Evolutionary conservation across 2,888 invertebrate genomes (phyloP).

Genomic region (Drosophila prostipennis): DNA sequence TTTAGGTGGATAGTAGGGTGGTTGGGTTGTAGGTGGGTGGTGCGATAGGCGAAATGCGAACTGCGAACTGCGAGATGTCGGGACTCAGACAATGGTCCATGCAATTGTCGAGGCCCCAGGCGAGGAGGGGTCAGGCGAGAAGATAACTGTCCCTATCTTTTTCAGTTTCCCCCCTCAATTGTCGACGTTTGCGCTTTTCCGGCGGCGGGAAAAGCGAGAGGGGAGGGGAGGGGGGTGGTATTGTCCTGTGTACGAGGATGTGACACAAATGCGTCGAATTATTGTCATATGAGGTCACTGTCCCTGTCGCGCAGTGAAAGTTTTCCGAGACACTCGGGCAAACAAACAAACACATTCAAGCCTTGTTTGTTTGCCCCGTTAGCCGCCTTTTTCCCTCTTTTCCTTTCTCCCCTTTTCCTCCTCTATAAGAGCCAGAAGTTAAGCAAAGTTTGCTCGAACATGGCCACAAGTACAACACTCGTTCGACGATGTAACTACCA

Average conservation of each 20-base stretch:
- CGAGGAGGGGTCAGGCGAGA: conserved; percentile 36
- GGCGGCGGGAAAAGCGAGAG: conserved; percentile 6
- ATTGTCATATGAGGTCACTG: conserved; percentile 79
- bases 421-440: conserved; percentile 51
- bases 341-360: conserved; percentile 30
- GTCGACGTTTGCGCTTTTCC: conserved; percentile 77
- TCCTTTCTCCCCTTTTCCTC: too few relatives aligned
- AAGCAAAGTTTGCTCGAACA: conserved; percentile 62
- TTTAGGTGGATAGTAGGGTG: not conserved
- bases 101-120: conserved; percentile 64
- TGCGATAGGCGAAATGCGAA: conserved; percentile 16
- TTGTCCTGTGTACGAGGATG: conserved; percentile 21
- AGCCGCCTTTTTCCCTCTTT: not conserved
- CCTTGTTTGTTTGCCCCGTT: conserved; percentile 42
- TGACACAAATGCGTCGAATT: conserved; percentile 80
- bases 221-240: not conserved
- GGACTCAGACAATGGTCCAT: conserved; percentile 39
- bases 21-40: conserved; percentile 3
- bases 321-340: conserved; percentile 47
- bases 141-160: conserved; percentile 34
- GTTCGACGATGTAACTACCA: conserved; percentile 33
- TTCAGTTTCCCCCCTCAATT: conserved; percentile 53
- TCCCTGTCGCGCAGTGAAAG: conserved; percentile 74
- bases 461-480: conserved; percentile 42
- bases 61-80: conserved; percentile 29